Conservation (phyloP, 2,888 invertebrate genomes). For the Galeruca laticollis region DNA sequence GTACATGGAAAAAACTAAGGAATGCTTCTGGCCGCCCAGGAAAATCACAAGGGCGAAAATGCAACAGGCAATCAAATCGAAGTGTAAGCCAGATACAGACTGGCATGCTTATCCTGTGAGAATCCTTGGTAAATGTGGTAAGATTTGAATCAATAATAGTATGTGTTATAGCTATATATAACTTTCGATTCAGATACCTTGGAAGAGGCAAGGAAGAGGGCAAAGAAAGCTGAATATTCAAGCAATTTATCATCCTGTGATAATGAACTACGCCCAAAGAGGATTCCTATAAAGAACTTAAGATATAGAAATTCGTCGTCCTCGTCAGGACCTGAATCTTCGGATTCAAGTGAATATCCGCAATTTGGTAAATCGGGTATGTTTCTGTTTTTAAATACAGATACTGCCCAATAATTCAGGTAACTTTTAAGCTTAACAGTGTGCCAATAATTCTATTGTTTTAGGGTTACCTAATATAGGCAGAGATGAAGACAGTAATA, state of each 20-base stretch:
- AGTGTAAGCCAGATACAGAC: neutral
- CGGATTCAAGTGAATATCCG: neutral
- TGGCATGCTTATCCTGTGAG: neutral
- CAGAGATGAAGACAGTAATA: neutral
- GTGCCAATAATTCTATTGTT: neutral
- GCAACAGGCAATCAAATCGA: neutral
- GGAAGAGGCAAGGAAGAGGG: neutral
- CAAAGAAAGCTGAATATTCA: conserved; percentile 2
- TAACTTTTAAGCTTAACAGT: neutral
- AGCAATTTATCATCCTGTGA: conserved; percentile 4
- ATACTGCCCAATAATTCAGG: neutral
- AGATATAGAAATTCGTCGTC: neutral
- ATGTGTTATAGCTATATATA: neutral
- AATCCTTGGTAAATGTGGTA: conserved; percentile 4
- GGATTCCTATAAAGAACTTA: neutral
- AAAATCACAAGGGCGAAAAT: neutral
- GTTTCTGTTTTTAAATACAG: neutral
- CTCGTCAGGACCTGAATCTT: neutral
- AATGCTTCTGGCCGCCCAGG: neutral
- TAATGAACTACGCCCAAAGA: neutral
- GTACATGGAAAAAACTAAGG: no score
- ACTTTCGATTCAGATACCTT: neutral
- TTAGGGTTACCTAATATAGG: neutral
- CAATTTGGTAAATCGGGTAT: conserved; percentile 1
- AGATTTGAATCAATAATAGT: neutral